Base-by-base conservation (phyloP, 2,113 vertebrate genomes). In the Nycticorax nycticorax region DNA sequence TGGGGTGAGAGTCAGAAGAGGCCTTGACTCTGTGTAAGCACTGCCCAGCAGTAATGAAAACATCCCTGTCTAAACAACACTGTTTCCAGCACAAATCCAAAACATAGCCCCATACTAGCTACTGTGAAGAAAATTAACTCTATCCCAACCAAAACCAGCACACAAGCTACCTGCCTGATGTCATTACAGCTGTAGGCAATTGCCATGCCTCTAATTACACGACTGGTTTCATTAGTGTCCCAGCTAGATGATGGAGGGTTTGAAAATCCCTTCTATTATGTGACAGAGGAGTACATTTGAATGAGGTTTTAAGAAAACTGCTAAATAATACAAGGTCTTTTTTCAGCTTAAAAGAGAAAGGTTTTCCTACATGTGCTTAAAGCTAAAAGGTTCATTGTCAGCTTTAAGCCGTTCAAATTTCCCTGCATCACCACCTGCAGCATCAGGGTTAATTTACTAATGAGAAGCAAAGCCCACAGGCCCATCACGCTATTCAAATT, bases 361-460 rank as follows among this genome's bases (percentile, higher is more conserved):
- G 10, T 68, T 93, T 86, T 56, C 37, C 59, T 41, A 22, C 23
- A 18, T 28, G 5, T 64, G 5, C 45, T 90, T 84, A 62, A 73
- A 83, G 30, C 45, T 47, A 16, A 83, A 90, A 76, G 14, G 45
- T 48, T 92, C 23, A n/a, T 23, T 60, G 14, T n/a, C 30, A 45
- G 11, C 41, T 92, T 93, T 75, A 85, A 94, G 75, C 13, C 39
- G 55, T 90, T 89, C 57, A 55, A 8, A 74, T 90, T 85, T 91
- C 48, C 37, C 60, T 95, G 55, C 17, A 62, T 59, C 78, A 55
- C 68, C 35, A 82, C 68, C 50, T 89, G 69, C 78, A 94, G 35
- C 86, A 87, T 76, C 43, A 92, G 88, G 76, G 87, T 95, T 94
- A 97, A 96, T 67, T 85, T 89, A n/a, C 35, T 94, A 85, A 94